phyloP scores from a whole-genome alignment of 2,888 invertebrate species.

The Lasius fuliginosus region DNA sequence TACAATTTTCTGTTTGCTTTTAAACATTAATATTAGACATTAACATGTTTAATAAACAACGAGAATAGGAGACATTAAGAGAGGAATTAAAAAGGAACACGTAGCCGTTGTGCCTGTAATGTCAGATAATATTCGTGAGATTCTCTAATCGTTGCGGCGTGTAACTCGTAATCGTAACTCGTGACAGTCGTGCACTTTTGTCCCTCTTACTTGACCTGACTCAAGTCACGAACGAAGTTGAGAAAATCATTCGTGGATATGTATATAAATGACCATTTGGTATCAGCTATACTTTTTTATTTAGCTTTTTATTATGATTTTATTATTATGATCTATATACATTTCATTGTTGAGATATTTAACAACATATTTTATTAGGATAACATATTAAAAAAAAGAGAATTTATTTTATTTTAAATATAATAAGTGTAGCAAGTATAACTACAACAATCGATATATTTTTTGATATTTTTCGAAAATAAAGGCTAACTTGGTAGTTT shows the following conservation, averaged over 20 bases:
- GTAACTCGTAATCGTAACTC: constrained; percentile 76
- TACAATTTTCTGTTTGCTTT: neutral
- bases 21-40: neutral
- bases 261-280: neutral
- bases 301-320: neutral
- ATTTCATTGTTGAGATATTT: neutral
- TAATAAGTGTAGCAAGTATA: neutral
- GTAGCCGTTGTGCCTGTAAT: constrained; percentile 68
- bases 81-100: constrained; percentile 12
- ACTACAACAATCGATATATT: neutral
- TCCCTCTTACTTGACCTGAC: constrained; percentile 68
- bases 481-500: neutral
- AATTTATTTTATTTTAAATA: neutral
- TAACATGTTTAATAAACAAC: neutral
- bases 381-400: neutral
- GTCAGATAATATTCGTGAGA: constrained; percentile 74
- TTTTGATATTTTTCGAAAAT: neutral
- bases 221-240: constrained; percentile 50
- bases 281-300: neutral
- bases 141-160: constrained; percentile 67
- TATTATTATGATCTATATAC: neutral
- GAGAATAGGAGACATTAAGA: neutral
- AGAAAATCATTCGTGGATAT: constrained; percentile 64
- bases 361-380: neutral
- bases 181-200: constrained; percentile 73